phyloP scores from a whole-genome alignment of 2,113 vertebrate species.

The Hippoglossus stenolepis region DNA sequence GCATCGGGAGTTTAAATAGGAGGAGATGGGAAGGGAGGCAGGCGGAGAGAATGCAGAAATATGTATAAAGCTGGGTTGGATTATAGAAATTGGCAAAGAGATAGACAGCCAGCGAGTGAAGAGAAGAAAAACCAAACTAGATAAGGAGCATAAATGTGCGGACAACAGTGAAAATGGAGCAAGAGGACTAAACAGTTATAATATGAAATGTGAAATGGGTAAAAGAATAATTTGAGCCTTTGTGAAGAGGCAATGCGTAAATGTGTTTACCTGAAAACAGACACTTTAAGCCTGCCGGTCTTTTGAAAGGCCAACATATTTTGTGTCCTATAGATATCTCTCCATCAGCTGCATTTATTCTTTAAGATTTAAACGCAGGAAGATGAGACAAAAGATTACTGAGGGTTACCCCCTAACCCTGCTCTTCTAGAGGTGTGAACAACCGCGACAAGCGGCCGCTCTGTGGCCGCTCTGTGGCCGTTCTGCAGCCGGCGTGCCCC shows the following conservation, averaged over 20 bases:
- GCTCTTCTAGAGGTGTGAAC: no score
- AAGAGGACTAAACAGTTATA: conserved; percentile 16
- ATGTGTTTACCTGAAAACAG: conserved; percentile 58
- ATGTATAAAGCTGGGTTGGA: conserved; percentile 17
- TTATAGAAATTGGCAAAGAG: conserved; percentile 36
- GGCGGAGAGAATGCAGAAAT: conserved; percentile 10
- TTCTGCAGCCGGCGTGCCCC: no score
- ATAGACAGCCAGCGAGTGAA: conserved; percentile 7
- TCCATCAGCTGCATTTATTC: conserved; percentile 49
- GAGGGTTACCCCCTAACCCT: no score
- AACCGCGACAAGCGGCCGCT: no score
- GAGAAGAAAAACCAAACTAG: conserved; percentile 21
- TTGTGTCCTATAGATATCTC: conserved; percentile 44
- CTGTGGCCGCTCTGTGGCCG: no score
- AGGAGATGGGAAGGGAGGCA: conserved; percentile 11
- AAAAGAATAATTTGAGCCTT: conserved; percentile 49
- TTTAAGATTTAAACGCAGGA: conserved; percentile 29
- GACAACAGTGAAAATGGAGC: conserved; percentile 19
- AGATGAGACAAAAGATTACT: neutral
- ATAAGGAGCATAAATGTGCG: conserved; percentile 27
- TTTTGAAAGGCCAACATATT: conserved; percentile 59
- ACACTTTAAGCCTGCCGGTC: conserved; percentile 45
- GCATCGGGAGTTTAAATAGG: conserved; percentile 33
- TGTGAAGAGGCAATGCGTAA: conserved; percentile 29
- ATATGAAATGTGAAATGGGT: conserved; percentile 38